Base-by-base conservation (phyloP, 2,113 vertebrate genomes). In the Thalassoma bifasciatum region DNA sequence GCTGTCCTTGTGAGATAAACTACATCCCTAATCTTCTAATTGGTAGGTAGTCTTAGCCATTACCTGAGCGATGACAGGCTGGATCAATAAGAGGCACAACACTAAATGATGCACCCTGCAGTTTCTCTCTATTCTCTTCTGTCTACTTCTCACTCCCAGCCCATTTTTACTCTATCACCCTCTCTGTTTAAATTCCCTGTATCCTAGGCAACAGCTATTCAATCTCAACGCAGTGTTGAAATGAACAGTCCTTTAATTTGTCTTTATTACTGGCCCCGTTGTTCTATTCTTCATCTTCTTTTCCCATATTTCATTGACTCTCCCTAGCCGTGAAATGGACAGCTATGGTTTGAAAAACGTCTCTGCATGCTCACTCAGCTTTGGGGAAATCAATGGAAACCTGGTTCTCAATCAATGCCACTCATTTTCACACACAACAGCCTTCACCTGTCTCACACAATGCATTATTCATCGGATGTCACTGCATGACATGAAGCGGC, bases 11-110 rank as follows among this genome's bases (percentile, higher is more conserved):
- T 24, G 77, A 75, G 86, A 88, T 76, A 81, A n/a, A 62, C 67
- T 72, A 61, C 78, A 66, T 75, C 66, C 80, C 78, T 88, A 83
- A 89, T 88, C 83, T 83, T 64, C 82, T 85, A 88, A 91, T 91
- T 84, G 85, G 77, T 82, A 80, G 86, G 72, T 74, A 71, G 81
- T 34, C 64, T 76, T 21, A 21, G 49, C 66, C 72, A 77, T 91
- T 92, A 87, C 78, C 88, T 88, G 61, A 85, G 67, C 64, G 19
- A 84, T 78, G 88, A 79, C 80, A 56, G 76, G 75, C 81, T 54
- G 72, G 75, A 89, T 91, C 86, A 59, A 91, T 90, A 83, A 79
- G 63, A 66, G 54, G 71, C 66, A 51, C 72, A 75, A 83, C 63
- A 82, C 90, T 85, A 83, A 88, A 89, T 26, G 58, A 73, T 58